These are phyloP conservation scores for Megalops cyprinoides DNA, from an alignment of 2,797 vertebrate species.

Conservation along the genomic window DNA sequence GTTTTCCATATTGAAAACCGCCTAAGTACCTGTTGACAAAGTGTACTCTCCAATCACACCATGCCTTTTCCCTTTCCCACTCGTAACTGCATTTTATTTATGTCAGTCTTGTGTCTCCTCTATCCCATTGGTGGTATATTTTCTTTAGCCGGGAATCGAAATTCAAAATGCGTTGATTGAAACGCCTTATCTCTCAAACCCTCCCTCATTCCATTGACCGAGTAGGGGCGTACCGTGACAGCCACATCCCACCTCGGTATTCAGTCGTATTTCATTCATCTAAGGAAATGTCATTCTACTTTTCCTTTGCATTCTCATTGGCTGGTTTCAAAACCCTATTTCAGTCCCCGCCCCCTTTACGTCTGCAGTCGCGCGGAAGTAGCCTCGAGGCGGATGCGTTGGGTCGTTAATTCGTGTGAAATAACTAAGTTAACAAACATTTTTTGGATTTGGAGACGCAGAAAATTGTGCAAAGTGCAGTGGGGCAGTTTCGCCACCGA, in stretches of 20 bases:
- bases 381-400: constrained; percentile 23
- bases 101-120: constrained; percentile 34
- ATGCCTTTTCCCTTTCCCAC: background rate
- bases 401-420: constrained; percentile 48
- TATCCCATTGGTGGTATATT: constrained; percentile 57
- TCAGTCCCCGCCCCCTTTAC: background rate
- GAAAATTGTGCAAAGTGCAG: background rate
- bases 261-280: constrained; percentile 43
- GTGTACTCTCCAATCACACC: background rate
- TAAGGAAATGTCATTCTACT: constrained; percentile 42
- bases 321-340: constrained; percentile 32
- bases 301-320: constrained; percentile 42
- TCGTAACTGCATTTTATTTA: constrained; percentile 21
- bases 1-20: background rate
- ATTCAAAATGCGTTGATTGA: constrained; percentile 55
- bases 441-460: background rate
- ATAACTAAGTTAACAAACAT: constrained; percentile 9
- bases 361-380: constrained; percentile 62
- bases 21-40: background rate
- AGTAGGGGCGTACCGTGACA: background rate
- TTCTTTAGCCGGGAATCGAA: constrained; percentile 53
- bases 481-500: background rate
- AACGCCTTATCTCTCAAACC: background rate
- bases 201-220: background rate
- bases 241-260: background rate